phyloP scores from a whole-genome alignment of 2,797 vertebrate genomes.

The Percopsis omiscomaycus region DNA sequence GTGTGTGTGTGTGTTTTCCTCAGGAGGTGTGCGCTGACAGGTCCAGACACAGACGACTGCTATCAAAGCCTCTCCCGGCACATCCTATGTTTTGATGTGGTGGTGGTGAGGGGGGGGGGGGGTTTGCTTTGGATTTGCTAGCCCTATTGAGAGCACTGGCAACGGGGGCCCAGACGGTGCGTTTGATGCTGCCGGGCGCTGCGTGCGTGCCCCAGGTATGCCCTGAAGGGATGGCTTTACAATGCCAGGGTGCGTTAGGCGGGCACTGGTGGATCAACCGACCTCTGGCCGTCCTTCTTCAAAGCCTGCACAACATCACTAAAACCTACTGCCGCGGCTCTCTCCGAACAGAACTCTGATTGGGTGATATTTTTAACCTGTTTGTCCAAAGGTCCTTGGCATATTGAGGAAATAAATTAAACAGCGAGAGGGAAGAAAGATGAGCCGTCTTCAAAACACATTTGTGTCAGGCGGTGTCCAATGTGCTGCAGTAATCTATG shows the following conservation, averaged over 20 bases:
- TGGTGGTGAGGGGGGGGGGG: constrained; percentile 11
- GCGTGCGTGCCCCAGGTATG: constrained; percentile 9
- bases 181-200: constrained; percentile 33
- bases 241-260: constrained; percentile 42
- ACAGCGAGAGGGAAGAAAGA: constrained; percentile 67
- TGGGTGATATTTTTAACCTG: constrained; percentile 67
- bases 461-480: constrained; percentile 67
- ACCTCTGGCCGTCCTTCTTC: constrained; percentile 51
- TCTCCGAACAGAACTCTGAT: constrained; percentile 50
- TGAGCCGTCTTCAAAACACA: constrained; percentile 70
- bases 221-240: constrained; percentile 18
- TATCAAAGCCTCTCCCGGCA: constrained; percentile 23
- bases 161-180: background rate
- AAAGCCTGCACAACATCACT: constrained; percentile 32
- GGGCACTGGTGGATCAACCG: constrained; percentile 22
- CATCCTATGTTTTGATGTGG: constrained; percentile 57
- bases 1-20: constrained; percentile 52
- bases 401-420: constrained; percentile 56
- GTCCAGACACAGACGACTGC: constrained; percentile 40
- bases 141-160: constrained; percentile 32
- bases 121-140: constrained; percentile 27
- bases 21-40: constrained; percentile 51
- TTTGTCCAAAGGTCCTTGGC: constrained; percentile 72
- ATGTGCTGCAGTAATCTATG: constrained; percentile 72
- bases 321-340: constrained; percentile 31